Percentiles rank a stretch among this genome's conserved stretches.
Evolutionary conservation across 2,888 invertebrate species (phyloP).

Genomic region (Eutolmus rufibarbis): DNA sequence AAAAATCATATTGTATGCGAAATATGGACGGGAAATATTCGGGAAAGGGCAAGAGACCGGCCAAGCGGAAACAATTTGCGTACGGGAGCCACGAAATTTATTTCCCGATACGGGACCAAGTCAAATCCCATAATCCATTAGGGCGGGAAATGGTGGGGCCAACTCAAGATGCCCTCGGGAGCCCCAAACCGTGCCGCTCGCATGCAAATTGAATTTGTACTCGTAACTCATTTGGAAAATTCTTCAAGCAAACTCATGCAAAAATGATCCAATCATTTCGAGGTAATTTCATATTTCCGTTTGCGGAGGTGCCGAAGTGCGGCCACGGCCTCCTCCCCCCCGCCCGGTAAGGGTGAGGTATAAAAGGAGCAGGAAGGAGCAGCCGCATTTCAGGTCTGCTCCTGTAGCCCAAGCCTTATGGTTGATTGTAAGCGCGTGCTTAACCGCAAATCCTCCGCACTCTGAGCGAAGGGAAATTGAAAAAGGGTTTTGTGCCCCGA

Average conservation of each 20-base stretch:
- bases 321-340: neutral
- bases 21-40: neutral
- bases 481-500: constrained; percentile 18
- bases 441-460: constrained; percentile 27
- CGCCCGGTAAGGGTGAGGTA: neutral
- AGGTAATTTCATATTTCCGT: constrained; percentile 40
- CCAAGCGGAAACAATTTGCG: constrained; percentile 33
- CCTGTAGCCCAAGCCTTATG: neutral
- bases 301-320: neutral
- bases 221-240: constrained; percentile 41
- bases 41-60: neutral
- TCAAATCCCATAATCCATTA: constrained; percentile 26
- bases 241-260: constrained; percentile 40
- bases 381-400: neutral
- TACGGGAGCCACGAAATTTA: constrained; percentile 3
- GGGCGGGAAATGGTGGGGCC: neutral
- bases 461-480: constrained; percentile 6
- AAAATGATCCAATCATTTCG: constrained; percentile 39
- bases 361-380: neutral
- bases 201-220: constrained; percentile 36
- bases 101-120: constrained; percentile 1
- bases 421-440: neutral
- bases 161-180: neutral
- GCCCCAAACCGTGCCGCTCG: neutral
- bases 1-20: neutral